phyloP scores from a whole-genome alignment of 2,797 vertebrate species.

The Phyllotis vaccarum region DNA sequence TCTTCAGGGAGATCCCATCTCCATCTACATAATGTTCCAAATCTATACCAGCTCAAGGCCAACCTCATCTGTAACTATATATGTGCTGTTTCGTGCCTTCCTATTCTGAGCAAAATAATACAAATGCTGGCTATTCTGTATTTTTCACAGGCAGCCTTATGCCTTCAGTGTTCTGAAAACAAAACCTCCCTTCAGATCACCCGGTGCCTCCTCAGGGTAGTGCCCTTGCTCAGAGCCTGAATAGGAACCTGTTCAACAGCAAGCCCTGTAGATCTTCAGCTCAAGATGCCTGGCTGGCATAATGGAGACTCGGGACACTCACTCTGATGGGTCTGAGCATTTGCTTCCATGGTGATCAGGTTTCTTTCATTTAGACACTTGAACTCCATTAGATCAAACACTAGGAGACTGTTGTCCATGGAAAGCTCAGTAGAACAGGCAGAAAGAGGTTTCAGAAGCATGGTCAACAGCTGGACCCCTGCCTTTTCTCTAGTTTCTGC shows the following conservation, averaged over 20 bases:
- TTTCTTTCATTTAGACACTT: neutral
- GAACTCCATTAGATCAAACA: neutral
- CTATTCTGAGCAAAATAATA: neutral
- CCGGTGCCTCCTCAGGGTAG: neutral
- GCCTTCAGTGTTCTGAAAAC: accelerated
- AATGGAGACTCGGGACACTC: neutral
- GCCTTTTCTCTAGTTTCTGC: neutral
- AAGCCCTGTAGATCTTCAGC: accelerated
- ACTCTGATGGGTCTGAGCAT: neutral
- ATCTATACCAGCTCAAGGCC: neutral
- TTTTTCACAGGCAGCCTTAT: neutral
- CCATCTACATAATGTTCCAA: accelerated
- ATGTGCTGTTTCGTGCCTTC: neutral
- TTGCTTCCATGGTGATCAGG: neutral
- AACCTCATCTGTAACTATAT: too few relatives aligned
- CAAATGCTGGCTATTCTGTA: accelerated
- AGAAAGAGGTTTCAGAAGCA: neutral
- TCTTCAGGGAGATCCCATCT: neutral
- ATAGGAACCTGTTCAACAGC: neutral
- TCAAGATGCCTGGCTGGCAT: accelerated
- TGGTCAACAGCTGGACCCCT: accelerated
- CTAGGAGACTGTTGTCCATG: neutral
- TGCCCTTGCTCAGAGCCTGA: neutral
- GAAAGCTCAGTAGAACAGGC: neutral
- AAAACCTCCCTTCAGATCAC: neutral